Base-by-base conservation (phyloP, 2,888 invertebrate genomes). In the Tiliacea citrago region DNA sequence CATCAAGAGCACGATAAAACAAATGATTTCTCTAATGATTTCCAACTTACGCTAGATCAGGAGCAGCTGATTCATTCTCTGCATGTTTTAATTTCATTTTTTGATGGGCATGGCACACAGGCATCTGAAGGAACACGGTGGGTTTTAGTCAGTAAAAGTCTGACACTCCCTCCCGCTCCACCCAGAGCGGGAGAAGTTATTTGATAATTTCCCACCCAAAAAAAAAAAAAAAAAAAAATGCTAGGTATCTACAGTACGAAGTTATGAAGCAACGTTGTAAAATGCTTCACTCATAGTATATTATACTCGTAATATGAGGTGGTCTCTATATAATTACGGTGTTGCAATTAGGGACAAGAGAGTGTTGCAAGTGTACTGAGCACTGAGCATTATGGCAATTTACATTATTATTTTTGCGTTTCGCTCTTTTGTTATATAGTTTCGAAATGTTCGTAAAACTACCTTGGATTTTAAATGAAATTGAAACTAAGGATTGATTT, bases 331-430 rank as follows among this genome's bases (percentile, higher is more conserved):
- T 86, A 88, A 88, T 82, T 83, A 81, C 73, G 16, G 63, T 80
- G 70, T 79, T 75, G 82, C 85, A 87, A 89, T 87, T 86, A 86
- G 84, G 84, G 86, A 80, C 77, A 68, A 77, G 77, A 73, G 65
- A 83, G 69, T 86, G 83, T 87, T 86, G 84, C 80, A 87, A 88
- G 78, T 79, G 70, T 75, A 62, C 77, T 72, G 73, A 63, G 67
- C 78, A 62, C 77, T 72, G 73, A 63, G 67, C 78, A 77, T 71
- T 80, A 81, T 81, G 58, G 82, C 75, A 82, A 82, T 86, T 81
- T 80, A 77, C 68, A 77, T 83, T 81, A 63, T 65, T 72, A 73
- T 74, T 75, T 75, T 79, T 42, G 53, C 24, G 45, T 81, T 77
- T 77, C 39, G 63, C 47, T 55, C 35, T 66, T 78, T 72, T 81